These are phyloP conservation scores for Brachylomia viminalis DNA, from an alignment of 2,888 invertebrate genomes.

Conservation along the genomic window DNA sequence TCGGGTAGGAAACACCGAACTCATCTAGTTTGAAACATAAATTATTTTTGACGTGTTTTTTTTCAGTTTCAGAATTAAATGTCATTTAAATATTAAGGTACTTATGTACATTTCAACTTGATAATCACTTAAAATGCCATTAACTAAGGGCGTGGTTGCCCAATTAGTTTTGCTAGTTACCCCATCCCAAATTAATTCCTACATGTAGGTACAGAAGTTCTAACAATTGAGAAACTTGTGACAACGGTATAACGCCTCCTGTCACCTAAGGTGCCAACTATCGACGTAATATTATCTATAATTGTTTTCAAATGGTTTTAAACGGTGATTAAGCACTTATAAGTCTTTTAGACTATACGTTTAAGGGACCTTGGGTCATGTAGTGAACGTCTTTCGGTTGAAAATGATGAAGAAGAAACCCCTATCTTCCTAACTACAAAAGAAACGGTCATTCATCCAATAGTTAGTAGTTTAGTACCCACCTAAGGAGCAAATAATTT, in stretches of 20 bases:
- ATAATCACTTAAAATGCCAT: constrained; percentile 13
- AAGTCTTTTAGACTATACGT: not conserved
- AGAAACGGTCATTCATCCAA: not conserved
- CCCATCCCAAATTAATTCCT: constrained; percentile 49
- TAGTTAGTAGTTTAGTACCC: not conserved
- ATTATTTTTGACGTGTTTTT: not conserved
- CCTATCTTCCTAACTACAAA: not conserved
- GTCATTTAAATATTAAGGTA: not conserved
- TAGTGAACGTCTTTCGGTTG: not conserved
- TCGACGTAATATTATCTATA: constrained; percentile 28
- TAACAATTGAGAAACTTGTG: constrained; percentile 51
- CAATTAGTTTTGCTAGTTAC: constrained; percentile 53
- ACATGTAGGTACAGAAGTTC: constrained; percentile 49
- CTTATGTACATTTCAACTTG: not conserved
- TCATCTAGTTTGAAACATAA: not conserved
- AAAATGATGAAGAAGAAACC: not conserved
- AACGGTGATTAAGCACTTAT: not conserved
- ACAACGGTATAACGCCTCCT: constrained; percentile 45
- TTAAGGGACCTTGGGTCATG: not conserved
- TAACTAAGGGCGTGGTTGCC: constrained; percentile 18
- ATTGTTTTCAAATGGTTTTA: constrained; percentile 5
- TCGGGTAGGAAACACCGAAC: not conserved
- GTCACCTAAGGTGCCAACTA: constrained; percentile 46
- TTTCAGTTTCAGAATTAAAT: not conserved
- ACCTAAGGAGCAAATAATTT: not conserved